Conservation (phyloP, 2,888 invertebrate genomes). For the Drosophila mettleri region DNA sequence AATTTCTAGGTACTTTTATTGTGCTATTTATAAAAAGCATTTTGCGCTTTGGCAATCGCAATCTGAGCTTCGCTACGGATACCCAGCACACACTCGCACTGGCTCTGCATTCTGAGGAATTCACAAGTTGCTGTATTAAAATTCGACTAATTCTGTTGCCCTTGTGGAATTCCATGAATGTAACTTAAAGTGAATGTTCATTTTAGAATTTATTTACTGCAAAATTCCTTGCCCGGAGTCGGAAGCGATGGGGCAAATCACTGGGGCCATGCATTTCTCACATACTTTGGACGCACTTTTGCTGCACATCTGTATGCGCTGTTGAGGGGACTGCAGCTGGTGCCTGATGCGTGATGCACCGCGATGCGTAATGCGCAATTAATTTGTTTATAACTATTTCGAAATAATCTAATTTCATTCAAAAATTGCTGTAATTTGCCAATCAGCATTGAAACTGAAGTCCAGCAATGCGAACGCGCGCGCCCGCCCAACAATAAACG, state of each 20-base stretch:
- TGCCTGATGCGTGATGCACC: slow-evolving; percentile 1
- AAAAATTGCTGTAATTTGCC: slow-evolving; percentile 79
- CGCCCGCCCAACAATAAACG: slow-evolving; percentile 34
- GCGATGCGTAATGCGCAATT: slow-evolving; percentile 63
- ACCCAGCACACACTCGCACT: slow-evolving; percentile 2
- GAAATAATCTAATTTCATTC: slow-evolving; percentile 77
- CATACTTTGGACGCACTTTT: slow-evolving; percentile 4
- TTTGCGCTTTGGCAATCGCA: slow-evolving; percentile 42
- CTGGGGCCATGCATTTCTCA: slow-evolving; percentile 8
- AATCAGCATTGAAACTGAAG: slow-evolving; percentile 78
- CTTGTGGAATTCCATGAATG: slow-evolving; percentile 2
- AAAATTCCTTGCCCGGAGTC: background rate
- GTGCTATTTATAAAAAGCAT: slow-evolving; percentile 59
- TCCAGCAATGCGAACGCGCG: slow-evolving; percentile 20
- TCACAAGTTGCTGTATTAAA: slow-evolving; percentile 9
- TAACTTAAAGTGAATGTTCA: background rate
- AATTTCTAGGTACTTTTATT: slow-evolving; percentile 50
- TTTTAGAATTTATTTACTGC: background rate
- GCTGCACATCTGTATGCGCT: slow-evolving; percentile 3
- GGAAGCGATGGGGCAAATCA: background rate
- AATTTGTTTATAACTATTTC: slow-evolving; percentile 77
- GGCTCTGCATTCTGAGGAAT: background rate
- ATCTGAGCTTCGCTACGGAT: slow-evolving; percentile 34
- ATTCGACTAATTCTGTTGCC: slow-evolving; percentile 28
- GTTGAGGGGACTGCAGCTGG: background rate